Conservation (phyloP, 2,113 vertebrate genomes). For the Amphiprion ocellaris region DNA sequence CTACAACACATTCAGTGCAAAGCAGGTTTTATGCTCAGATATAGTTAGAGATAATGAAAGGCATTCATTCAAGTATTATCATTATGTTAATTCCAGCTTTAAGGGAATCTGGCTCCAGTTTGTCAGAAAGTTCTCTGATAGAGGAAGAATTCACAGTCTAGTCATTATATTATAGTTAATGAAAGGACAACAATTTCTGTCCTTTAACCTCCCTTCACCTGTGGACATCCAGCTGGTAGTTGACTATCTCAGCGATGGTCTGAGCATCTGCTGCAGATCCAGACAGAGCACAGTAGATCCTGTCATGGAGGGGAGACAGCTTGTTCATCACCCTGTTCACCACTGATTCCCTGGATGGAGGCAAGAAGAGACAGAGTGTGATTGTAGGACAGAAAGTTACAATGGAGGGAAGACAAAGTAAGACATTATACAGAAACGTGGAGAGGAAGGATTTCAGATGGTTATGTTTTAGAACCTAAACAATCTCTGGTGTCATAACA, state of each 20-base stretch:
- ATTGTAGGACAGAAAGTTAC: too few relatives aligned
- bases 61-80: too few relatives aligned
- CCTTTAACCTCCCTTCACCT: conserved; percentile 77
- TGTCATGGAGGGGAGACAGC: conserved; percentile 87
- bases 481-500: neutral
- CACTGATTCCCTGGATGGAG: conserved; percentile 78
- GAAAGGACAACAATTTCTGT: neutral
- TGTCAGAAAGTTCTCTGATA: neutral
- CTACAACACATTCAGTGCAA: too few relatives aligned
- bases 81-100: too few relatives aligned
- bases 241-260: conserved; percentile 87
- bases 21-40: too few relatives aligned
- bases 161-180: neutral
- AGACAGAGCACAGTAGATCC: conserved; percentile 90
- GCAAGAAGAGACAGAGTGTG: neutral
- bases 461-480: too few relatives aligned
- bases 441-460: neutral
- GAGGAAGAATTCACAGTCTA: neutral
- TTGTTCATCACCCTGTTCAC: conserved; percentile 93
- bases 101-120: neutral
- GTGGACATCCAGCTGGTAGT: conserved; percentile 91
- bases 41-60: too few relatives aligned
- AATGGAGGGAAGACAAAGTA: neutral
- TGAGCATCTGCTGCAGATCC: conserved; percentile 92
- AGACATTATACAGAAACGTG: neutral